phyloP scores from a whole-genome alignment of 2,113 vertebrate species.

The Myrmecobius fasciatus region DNA sequence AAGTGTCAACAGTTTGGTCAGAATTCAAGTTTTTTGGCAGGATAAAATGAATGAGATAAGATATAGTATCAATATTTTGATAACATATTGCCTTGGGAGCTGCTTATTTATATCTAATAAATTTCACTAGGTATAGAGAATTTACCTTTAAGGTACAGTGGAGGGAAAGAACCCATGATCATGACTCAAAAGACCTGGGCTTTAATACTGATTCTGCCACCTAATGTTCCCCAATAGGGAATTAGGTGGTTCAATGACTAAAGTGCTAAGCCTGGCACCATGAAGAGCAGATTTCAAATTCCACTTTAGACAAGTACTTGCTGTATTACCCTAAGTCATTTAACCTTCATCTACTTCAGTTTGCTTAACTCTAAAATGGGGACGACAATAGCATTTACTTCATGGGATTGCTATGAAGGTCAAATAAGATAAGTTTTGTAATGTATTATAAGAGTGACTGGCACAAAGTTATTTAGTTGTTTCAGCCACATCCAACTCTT shows the following conservation, averaged over 20 bases:
- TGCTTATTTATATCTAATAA: not conserved
- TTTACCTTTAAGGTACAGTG: not conserved
- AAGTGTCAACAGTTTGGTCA: too few species aligned
- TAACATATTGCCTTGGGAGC: not conserved
- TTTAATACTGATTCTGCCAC: not conserved
- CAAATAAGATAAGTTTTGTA: too few species aligned
- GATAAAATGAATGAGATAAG: not conserved
- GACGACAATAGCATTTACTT: not conserved
- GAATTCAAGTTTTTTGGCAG: too few species aligned
- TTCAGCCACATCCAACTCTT: not conserved
- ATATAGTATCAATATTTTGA: not conserved
- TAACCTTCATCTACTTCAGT: not conserved
- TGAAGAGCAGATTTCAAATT: not conserved
- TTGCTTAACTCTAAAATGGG: not conserved
- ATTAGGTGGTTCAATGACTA: not conserved
- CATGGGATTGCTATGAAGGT: too few species aligned
- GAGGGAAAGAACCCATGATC: not conserved
- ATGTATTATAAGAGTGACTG: too few species aligned
- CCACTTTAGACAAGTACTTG: not conserved
- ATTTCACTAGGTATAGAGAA: not conserved
- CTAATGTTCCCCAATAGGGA: not conserved
- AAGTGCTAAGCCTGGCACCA: not conserved
- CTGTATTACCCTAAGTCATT: not conserved
- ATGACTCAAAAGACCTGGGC: not conserved
- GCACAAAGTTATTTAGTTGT: too few species aligned